Evolutionary conservation across 30 jellyfish, hydroid and myxozoan species (phyloP).

Genomic region (Hydractinia echinata): DNA sequence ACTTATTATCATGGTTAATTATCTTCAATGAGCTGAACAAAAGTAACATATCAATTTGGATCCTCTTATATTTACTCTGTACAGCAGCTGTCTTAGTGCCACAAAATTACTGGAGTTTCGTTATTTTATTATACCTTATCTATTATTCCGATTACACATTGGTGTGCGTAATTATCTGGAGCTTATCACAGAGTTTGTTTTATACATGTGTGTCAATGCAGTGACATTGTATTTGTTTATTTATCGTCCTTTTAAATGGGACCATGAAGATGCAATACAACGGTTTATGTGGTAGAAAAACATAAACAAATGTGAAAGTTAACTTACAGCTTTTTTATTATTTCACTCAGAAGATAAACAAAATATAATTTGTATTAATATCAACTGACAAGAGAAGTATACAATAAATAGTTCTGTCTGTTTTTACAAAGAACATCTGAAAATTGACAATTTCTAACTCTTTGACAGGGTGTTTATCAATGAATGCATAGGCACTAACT

Average conservation of each 20-base stretch:
- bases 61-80: conserved; percentile 34
- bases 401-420: too few relatives aligned
- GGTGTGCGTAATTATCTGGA: conserved; percentile 32
- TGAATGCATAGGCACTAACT: too few relatives aligned
- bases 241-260: conserved; percentile 83
- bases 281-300: conserved; percentile 78
- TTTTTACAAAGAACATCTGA: too few relatives aligned
- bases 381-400: too few relatives aligned
- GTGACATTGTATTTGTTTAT: conserved; percentile 52
- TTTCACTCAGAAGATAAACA: too few relatives aligned
- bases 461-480: too few relatives aligned
- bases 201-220: conserved; percentile 48
- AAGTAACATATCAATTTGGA: conserved; percentile 38
- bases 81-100: conserved; percentile 66
- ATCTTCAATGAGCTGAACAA: conserved; percentile 23
- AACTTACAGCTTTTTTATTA: too few relatives aligned
- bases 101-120: conserved; percentile 86
- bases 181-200: conserved; percentile 43
- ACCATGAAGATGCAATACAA: conserved; percentile 42
- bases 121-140: conserved; percentile 72
- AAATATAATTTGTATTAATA: too few relatives aligned
- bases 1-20: conserved; percentile 31
- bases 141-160: conserved; percentile 56
- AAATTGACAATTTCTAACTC: too few relatives aligned
- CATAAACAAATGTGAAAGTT: too few relatives aligned